Evolutionary conservation across 2,113 vertebrate species (phyloP).

Genomic region (Neogale vison): DNA sequence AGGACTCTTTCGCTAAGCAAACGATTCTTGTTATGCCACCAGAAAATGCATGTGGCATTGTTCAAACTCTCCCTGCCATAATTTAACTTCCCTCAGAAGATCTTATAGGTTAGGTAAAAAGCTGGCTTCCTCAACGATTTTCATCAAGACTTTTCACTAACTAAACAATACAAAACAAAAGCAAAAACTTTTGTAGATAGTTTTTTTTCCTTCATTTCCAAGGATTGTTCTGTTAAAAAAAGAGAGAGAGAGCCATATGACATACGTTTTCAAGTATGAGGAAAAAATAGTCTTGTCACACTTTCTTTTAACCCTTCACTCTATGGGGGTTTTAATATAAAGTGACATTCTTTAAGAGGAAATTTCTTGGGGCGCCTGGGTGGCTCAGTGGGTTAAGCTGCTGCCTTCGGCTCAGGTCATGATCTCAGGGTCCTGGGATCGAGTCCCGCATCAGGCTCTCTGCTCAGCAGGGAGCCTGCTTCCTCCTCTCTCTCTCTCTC

Average conservation of each 20-base stretch:
- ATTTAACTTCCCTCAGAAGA: neutral
- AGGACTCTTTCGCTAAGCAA: neutral
- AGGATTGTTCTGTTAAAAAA: neutral
- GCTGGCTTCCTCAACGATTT: neutral
- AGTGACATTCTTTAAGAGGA: neutral
- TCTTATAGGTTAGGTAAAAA: neutral
- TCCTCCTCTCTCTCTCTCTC: too few species aligned
- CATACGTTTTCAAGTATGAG: neutral
- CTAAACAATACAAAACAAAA: neutral
- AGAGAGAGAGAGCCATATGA: neutral
- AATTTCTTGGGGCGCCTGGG: too few species aligned
- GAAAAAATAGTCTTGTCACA: neutral
- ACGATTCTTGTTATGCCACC: neutral
- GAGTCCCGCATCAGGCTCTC: too few species aligned
- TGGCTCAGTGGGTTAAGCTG: too few species aligned
- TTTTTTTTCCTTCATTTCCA: neutral
- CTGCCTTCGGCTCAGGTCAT: too few species aligned
- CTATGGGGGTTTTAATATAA: neutral
- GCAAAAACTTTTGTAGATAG: neutral
- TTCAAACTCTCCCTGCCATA: neutral
- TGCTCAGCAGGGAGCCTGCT: too few species aligned
- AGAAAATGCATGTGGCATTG: neutral
- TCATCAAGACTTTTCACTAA: neutral
- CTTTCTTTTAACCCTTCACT: neutral
- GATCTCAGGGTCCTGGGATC: too few species aligned